These are phyloP conservation scores for Cosmopolites sordidus DNA, from an alignment of 2,888 invertebrate genomes.

Conservation along the genomic window DNA sequence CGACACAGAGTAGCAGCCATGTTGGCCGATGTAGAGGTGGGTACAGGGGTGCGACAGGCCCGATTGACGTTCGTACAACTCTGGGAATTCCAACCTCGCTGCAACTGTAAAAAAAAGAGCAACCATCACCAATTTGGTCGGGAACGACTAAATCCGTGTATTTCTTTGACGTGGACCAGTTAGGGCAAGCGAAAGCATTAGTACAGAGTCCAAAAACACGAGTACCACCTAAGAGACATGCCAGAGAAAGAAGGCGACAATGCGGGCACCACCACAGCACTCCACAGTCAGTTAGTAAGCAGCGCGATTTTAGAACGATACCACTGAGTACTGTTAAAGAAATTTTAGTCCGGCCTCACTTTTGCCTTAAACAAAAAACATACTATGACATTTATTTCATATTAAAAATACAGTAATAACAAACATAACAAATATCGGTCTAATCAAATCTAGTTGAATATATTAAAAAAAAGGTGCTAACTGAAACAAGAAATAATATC, in stretches of 20 bases:
- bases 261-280: conserved; percentile 49
- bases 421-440: too few species aligned
- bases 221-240: conserved; percentile 25
- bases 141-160: conserved; percentile 11
- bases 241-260: conserved; percentile 38
- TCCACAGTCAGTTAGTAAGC: conserved; percentile 44
- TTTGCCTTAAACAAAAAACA: too few species aligned
- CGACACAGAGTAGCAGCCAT: conserved; percentile 49
- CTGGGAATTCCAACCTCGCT: conserved; percentile 52
- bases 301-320: conserved; percentile 29
- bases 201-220: conserved; percentile 24
- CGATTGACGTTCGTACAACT: conserved; percentile 51
- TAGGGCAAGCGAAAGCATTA: conserved; percentile 25
- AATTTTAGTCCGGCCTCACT: not conserved
- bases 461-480: too few species aligned
- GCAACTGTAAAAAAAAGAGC: conserved; percentile 45
- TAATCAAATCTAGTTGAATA: too few species aligned
- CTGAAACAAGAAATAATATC: too few species aligned
- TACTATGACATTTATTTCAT: too few species aligned
- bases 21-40: conserved; percentile 47
- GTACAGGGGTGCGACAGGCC: conserved; percentile 46
- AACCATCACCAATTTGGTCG: conserved; percentile 31
- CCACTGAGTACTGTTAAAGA: not conserved
- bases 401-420: too few species aligned
- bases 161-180: conserved; percentile 7